Base-by-base conservation (phyloP, 2,888 invertebrate species). In the Escarpia spicata region DNA sequence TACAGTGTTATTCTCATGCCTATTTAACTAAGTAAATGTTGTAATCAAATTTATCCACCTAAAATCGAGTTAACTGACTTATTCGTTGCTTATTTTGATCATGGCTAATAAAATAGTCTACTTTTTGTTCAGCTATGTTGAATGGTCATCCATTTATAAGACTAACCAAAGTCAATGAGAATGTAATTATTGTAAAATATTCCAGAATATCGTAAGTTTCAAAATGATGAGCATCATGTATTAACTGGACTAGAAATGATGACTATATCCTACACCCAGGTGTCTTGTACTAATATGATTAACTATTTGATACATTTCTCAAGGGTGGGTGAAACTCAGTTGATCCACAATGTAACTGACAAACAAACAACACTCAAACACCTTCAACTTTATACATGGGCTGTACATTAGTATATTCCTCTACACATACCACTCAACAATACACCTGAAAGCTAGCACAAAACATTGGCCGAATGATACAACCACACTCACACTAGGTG, bases 391-490 rank as follows among this genome's bases (percentile, higher is more conserved):
- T 75, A 75, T 75, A 75, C 75, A 75, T 75, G 75, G 15, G 75
- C 75, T 75, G 75, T 75, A 75, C 75, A 75, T 75, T 75, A 75
- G 19, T 75, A 75, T 75, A 75, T 75, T 75, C 75, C 75, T 75
- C 75, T 75, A 75, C n/a, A 75, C 26, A 26, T 75, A 26, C 75
- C 75, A 75, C n/a, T 75, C 75, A 75, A 75, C 75, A 75, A 75
- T n/a, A 75, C 75, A 75, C 19, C 75, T 15, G 75, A 75, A 75
- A 75, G 75, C 75, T 19, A 75, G 75, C 75, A 75, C 75, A 75
- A 75, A 75, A 19, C 19, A 75, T 75, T 26, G 15, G 75, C 75
- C 2, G n/a, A 26, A n/a, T 26, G 75, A 26, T 75, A 19, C n/a
- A 75, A 75, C 75, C 19, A 75, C 75, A 19, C 6, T 75, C 26